phyloP scores from a whole-genome alignment of 2,113 vertebrate species.

The Cervus canadensis region DNA sequence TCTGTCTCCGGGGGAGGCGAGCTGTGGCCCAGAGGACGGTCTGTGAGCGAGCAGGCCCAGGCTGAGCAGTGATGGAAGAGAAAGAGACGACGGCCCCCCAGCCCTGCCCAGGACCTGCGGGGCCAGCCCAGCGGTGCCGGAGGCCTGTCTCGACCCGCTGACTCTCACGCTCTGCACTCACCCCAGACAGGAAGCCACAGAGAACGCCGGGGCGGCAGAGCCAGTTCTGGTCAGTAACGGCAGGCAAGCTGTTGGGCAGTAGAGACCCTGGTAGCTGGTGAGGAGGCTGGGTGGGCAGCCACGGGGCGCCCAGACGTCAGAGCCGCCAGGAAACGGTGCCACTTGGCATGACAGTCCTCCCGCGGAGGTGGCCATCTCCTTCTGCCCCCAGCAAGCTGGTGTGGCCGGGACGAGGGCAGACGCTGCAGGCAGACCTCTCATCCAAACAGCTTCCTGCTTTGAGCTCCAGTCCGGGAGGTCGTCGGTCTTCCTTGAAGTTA shows the following conservation, averaged over 20 bases:
- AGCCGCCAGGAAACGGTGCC: rapidly evolving
- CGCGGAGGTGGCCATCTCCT: not conserved
- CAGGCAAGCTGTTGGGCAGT: not conserved
- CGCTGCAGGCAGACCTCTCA: not conserved
- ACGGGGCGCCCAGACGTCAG: rapidly evolving
- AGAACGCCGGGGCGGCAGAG: rapidly evolving
- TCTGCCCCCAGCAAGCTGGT: rapidly evolving
- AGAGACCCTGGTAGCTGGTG: not conserved
- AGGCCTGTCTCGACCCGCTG: not conserved
- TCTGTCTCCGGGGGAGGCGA: not conserved
- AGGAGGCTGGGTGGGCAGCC: not conserved
- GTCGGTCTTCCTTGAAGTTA: not conserved
- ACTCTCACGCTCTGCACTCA: rapidly evolving
- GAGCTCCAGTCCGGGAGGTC: not conserved
- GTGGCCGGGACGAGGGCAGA: not conserved
- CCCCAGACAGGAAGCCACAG: not conserved
- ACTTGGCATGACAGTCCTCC: not conserved
- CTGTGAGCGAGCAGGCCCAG: not conserved
- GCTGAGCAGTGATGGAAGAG: not conserved
- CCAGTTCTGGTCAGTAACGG: not conserved
- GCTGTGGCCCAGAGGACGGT: rapidly evolving
- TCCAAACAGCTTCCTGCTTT: not conserved
- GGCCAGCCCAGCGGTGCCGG: too few species aligned
- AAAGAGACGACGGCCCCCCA: rapidly evolving
- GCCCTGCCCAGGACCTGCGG: not conserved